phyloP scores from a whole-genome alignment of 2,113 vertebrate genomes.

The Campylomormyrus numenius region DNA sequence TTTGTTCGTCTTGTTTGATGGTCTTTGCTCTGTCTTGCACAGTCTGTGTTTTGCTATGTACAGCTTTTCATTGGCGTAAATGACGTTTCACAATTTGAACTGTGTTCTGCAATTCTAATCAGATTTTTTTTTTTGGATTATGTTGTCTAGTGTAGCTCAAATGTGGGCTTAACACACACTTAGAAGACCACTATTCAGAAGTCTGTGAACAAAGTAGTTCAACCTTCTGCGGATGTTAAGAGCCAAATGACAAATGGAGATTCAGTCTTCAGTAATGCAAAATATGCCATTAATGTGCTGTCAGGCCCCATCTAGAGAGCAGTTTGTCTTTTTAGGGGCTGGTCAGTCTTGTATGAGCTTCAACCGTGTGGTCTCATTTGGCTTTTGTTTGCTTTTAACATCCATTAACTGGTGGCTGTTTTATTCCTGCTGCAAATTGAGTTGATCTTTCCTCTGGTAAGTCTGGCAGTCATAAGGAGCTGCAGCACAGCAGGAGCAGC shows the following conservation, averaged over 20 bases:
- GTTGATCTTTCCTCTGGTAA: slow-evolving; percentile 5
- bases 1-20: background rate
- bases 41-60: background rate
- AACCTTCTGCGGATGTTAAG: background rate
- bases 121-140: background rate
- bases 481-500: background rate
- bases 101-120: background rate
- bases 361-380: background rate
- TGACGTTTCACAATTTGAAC: background rate
- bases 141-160: background rate
- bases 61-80: background rate
- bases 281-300: background rate
- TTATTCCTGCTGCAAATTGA: slow-evolving; percentile 20
- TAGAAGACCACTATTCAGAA: background rate
- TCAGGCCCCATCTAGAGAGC: background rate
- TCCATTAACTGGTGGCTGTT: slow-evolving; percentile 21
- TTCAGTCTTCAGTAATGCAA: background rate
- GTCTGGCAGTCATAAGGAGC: slow-evolving; percentile 22
- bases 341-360: background rate
- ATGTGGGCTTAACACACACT: background rate
- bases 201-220: background rate
- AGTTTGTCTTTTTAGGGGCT: background rate
- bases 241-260: background rate
- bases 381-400: background rate
- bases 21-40: background rate